These are phyloP conservation scores for Oegoconia quadripuncta DNA, from an alignment of 2,888 invertebrate genomes.

Conservation along the genomic window DNA sequence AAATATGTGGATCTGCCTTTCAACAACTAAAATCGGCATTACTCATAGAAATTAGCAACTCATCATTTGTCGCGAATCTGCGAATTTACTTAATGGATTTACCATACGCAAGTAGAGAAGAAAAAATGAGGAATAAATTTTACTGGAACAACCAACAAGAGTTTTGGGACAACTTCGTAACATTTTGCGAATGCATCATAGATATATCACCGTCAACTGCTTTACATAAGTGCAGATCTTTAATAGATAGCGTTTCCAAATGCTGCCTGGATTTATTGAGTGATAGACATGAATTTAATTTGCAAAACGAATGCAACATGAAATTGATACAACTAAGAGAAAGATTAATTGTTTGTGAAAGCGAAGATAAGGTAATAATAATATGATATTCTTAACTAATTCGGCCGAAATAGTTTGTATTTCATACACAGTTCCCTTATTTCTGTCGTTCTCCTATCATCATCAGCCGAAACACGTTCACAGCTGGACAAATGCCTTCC, in stretches of 20 bases:
- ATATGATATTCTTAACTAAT: not conserved
- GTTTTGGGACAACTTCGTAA: constrained; percentile 56
- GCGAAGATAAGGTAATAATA: constrained; percentile 35
- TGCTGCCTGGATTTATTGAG: constrained; percentile 44
- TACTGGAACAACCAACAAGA: constrained; percentile 53
- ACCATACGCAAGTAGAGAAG: constrained; percentile 32
- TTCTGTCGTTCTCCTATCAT: too few species aligned
- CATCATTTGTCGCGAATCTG: constrained; percentile 44
- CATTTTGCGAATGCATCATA: constrained; percentile 51
- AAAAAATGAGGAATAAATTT: constrained; percentile 29
- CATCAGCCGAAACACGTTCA: too few species aligned
- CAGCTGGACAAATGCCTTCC: too few species aligned
- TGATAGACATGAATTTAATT: constrained; percentile 36
- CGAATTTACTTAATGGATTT: constrained; percentile 52
- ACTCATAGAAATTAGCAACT: constrained; percentile 51
- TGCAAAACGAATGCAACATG: constrained; percentile 31
- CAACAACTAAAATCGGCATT: constrained; percentile 48
- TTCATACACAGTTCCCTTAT: too few species aligned
- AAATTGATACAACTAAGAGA: constrained; percentile 39
- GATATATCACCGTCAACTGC: constrained; percentile 52
- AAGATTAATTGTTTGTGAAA: constrained; percentile 34
- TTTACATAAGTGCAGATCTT: constrained; percentile 44
- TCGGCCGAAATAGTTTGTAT: not conserved
- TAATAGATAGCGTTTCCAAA: constrained; percentile 46
- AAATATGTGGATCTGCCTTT: constrained; percentile 51